Percentiles rank a stretch among this genome's conserved stretches.
Conservation (phyloP, 2,113 vertebrate genomes). For the Microtus richardsoni region DNA sequence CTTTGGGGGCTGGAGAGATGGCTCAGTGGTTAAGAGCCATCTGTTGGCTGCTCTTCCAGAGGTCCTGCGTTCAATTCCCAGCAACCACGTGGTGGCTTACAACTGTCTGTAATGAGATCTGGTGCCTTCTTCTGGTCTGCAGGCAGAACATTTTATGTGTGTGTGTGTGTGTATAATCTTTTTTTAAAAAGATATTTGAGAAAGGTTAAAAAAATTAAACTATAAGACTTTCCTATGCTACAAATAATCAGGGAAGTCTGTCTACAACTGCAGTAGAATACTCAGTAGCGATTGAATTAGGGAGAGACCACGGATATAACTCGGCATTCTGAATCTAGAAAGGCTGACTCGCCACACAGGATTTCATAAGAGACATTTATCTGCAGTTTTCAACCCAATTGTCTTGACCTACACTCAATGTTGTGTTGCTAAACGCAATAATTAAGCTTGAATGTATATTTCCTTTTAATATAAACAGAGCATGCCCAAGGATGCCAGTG, state of each 20-base stretch:
- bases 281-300: background rate
- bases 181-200: background rate
- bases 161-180: too few species aligned
- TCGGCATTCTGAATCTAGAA: background rate
- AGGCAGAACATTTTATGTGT: background rate
- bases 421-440: background rate
- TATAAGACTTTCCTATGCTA: background rate
- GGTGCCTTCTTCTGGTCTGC: background rate
- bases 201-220: too few species aligned
- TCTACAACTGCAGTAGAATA: background rate
- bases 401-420: background rate
- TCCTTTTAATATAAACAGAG: constrained; percentile 9
- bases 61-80: background rate
- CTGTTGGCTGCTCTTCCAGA: background rate
- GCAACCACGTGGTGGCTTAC: background rate
- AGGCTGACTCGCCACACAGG: background rate
- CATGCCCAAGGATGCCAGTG: background rate
- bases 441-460: background rate
- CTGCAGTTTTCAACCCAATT: background rate
- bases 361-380: background rate
- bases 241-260: background rate
- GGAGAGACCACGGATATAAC: background rate
- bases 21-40: background rate
- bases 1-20: background rate
- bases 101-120: background rate